Evolutionary conservation across 2,113 vertebrate species (phyloP), one percentile per base, ranked within the genome.

Genomic region (Ancistrus triradiatus): DNA sequence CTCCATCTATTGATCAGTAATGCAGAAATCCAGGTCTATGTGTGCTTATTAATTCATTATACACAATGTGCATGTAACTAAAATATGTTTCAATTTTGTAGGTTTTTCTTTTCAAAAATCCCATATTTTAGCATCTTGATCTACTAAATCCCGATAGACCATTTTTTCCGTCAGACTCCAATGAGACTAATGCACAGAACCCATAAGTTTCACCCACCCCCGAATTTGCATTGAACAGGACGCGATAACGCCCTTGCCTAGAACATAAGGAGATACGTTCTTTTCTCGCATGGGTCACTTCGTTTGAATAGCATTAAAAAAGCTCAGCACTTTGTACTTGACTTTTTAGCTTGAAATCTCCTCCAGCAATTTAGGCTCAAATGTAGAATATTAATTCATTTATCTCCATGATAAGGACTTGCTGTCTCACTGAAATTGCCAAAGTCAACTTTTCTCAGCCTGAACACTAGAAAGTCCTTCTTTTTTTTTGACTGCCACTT

Each of bases 301-400:
- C 76, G 69, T 85, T 81, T 86, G 83, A 87, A 87, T 86, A 87
- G 81, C 80, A 86, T 86, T 86, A 86, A 73, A 74, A 38, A 71
- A 76, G 80, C 83, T 78, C 51, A 62, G 21, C 42, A 49, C 58
- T 80, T 79, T 73, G 70, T 77, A 80, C 78, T 83, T 81, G 74
- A 85, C 73, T 80, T 77, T 83, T 69, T 43, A 78, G 80, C 60
- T 62, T 42, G 47, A 70, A 77, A 74, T 73, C 72, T 74, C 80
- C 68, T 80, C 70, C 57, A 59, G 74, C 56, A 69, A 80, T 79
- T 82, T 73, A 64, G 81, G 78, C 78, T 77, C 72, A 85, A 86
- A 79, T 83, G 78, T 84, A 75, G 81, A 88, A 87, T 87, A 88
- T 86, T 86, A 81, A 88, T 87, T 86, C 83, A 86, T 84, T 88